Base-by-base conservation (phyloP, 2,113 vertebrate species). In the Notothenia coriiceps region DNA sequence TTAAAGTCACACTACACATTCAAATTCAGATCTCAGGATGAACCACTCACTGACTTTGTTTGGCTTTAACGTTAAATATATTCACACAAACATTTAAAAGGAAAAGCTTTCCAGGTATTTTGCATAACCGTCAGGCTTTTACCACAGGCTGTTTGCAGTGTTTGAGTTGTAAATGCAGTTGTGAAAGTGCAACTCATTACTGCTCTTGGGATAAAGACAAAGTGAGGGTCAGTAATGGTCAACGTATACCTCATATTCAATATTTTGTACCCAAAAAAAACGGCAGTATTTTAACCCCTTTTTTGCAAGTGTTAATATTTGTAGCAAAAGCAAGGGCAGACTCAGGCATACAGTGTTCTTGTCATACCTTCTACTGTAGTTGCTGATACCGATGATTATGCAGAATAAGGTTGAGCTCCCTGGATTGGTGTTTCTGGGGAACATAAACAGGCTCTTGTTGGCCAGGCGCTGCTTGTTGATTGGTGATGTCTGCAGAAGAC, bases 371-470 rank as follows among this genome's bases (percentile, higher is more conserved):
- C 83, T 47, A 14, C 54, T 75, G 20, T 33, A 50, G n/a, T 40
- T 78, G 71, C 70, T 80, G 72, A 85, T 85, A 77, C 63, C 82
- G 70, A 57, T 25, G 22, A 84, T 77, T 81, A 85, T 84, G 84
- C 55, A 69, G 87, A 86, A 52, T 69, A 52, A 51, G 79, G 72
- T 18, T 57, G 77, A 60, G 59, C 68, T 79, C 44, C 78, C 40
- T 77, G 77, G 82, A 79, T 81, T 86, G 50, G 85, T 63, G 74
- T 61, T 71, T 64, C 49, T 55, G 5, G 17, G 44, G 64, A 59
- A 52, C 78, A 84, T 77, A 81, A 89, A 84, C 54, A 22, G 64
- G 40, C 77, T 66, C 54, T 71, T 61, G 59, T 61, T 71, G 77
- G 69, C 43, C 56, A 49, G n/a, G 50, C 62, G 75, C 70, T 11